Percentiles rank a stretch among this genome's conserved stretches.
Conservation (phyloP, 2,113 vertebrate species). For the Nycticebus coucang region DNA sequence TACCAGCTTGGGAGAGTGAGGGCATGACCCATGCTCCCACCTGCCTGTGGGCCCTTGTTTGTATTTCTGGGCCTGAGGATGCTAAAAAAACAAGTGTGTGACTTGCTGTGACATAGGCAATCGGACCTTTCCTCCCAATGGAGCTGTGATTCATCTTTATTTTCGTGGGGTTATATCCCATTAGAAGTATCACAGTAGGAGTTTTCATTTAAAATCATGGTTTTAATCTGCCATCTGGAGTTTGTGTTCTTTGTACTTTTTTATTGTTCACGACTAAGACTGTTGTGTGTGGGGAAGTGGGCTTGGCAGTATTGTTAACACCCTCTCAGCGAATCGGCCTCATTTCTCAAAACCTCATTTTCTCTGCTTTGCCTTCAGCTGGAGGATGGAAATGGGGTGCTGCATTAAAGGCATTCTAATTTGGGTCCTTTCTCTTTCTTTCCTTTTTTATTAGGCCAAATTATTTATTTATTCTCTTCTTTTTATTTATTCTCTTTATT, state of each 20-base stretch:
- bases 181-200: conserved; percentile 7
- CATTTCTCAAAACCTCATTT: neutral
- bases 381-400: neutral
- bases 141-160: conserved; percentile 54
- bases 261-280: conserved; percentile 50
- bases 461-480: neutral
- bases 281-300: neutral
- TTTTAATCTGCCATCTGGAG: conserved; percentile 60
- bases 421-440: neutral
- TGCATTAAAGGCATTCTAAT: neutral
- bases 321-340: neutral
- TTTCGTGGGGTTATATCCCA: neutral
- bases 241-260: conserved; percentile 2
- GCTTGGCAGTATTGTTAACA: neutral
- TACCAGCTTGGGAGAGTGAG: neutral
- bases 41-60: neutral
- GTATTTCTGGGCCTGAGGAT: conserved; percentile 46
- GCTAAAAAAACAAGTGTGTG: neutral
- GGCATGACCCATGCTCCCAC: neutral
- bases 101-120: neutral
- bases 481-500: too few relatives aligned
- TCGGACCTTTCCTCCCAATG: neutral
- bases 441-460: neutral
- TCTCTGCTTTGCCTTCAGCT: neutral
- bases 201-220: conserved; percentile 62